Evolutionary conservation across 2,113 vertebrate species (phyloP).

Genomic region (Emydocephalus ijimae): DNA sequence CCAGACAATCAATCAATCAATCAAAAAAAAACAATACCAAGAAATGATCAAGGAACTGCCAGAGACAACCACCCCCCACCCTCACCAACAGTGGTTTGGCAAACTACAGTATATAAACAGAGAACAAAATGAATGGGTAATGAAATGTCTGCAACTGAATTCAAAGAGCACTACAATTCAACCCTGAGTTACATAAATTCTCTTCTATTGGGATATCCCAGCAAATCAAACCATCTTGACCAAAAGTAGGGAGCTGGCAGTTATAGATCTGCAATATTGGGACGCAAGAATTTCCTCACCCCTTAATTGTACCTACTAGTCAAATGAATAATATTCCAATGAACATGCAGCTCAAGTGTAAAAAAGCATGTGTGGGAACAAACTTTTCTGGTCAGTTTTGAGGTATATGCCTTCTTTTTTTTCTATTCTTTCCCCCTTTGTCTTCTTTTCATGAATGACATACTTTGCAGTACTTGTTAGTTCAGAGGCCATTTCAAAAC

Average conservation of each 20-base stretch:
- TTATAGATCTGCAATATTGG: neutral
- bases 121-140: neutral
- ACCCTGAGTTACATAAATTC: neutral
- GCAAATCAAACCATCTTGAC: neutral
- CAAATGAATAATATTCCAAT: neutral
- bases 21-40: neutral
- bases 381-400: neutral
- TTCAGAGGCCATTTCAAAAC: neutral
- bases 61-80: neutral
- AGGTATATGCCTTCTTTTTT: too few species aligned
- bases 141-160: neutral
- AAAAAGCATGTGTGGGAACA: neutral
- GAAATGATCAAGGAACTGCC: neutral
- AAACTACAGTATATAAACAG: neutral
- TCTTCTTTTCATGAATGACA: neutral
- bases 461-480: neutral
- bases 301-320: neutral
- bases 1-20: neutral
- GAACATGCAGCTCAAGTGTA: neutral
- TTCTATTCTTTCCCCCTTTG: too few species aligned
- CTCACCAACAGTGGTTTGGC: neutral
- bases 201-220: neutral
- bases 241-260: neutral
- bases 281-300: neutral
- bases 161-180: neutral